phyloP scores from a whole-genome alignment of 2,113 vertebrate species.

The Piprites chloris region DNA sequence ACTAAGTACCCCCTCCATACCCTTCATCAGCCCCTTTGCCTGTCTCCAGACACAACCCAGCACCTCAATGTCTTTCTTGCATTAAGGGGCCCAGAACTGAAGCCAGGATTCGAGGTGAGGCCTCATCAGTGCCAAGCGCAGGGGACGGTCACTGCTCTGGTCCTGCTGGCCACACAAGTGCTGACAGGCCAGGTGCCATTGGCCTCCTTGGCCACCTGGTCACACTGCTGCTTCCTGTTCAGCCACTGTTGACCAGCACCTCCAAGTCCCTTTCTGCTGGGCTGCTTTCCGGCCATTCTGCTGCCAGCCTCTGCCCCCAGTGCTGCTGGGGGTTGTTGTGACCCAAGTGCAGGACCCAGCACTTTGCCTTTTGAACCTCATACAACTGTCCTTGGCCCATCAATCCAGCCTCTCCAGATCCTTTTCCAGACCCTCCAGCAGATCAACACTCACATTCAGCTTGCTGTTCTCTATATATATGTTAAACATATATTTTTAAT shows the following conservation, averaged over 20 bases:
- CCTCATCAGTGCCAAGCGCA: neutral
- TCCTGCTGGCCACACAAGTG: neutral
- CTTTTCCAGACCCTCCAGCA: neutral
- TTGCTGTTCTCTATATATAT: neutral
- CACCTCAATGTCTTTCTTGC: neutral
- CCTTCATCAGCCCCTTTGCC: fast-evolving
- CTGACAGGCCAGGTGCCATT: neutral
- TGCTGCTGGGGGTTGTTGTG: neutral
- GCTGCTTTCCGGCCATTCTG: neutral
- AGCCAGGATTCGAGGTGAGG: fast-evolving
- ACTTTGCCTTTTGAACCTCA: neutral
- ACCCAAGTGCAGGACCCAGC: fast-evolving
- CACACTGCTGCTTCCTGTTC: neutral
- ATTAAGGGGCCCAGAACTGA: neutral
- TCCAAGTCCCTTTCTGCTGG: fast-evolving
- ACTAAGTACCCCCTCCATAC: neutral
- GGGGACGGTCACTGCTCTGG: fast-evolving
- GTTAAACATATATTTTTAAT: neutral
- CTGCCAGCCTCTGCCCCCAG: neutral
- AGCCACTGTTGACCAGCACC: fast-evolving
- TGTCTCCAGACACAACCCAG: neutral
- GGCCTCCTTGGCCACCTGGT: neutral
- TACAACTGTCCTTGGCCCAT: fast-evolving
- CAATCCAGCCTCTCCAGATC: neutral
- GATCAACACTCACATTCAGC: neutral